Percentiles rank a stretch among this genome's conserved stretches.
Evolutionary conservation across 2,113 vertebrate species (phyloP).

Genomic region (Butorides virescens): DNA sequence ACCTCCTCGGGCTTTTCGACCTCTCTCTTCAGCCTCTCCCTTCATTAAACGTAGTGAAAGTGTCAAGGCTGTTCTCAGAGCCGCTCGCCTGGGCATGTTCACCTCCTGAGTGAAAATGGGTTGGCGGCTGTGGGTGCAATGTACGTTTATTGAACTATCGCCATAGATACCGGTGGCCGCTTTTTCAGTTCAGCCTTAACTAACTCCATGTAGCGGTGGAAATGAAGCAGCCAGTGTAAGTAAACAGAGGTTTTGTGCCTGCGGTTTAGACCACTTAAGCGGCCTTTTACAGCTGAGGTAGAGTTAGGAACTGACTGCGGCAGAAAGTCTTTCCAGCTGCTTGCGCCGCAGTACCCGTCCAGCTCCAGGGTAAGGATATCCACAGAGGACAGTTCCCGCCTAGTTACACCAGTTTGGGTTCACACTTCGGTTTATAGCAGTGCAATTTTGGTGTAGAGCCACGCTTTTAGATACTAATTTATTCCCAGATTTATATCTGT

Average conservation of each 20-base stretch:
- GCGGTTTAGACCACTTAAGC: neutral
- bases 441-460: neutral
- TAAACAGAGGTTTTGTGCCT: slow-evolving; percentile 13
- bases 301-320: neutral
- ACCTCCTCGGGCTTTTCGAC: neutral
- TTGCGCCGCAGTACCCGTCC: fast-evolving
- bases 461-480: neutral
- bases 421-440: neutral
- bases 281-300: neutral
- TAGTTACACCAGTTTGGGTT: neutral
- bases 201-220: neutral
- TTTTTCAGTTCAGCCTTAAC: neutral
- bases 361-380: neutral
- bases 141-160: neutral
- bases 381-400: neutral
- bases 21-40: slow-evolving; percentile 1
- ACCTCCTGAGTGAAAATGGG: neutral
- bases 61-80: slow-evolving; percentile 10
- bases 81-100: neutral
- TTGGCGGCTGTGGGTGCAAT: neutral
- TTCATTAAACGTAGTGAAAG: slow-evolving; percentile 30
- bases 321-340: neutral
- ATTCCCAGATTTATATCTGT: neutral
- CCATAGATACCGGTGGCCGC: neutral
- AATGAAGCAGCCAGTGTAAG: neutral